Base-by-base conservation (phyloP, 1,140 invertebrate species). In the Drosophila kepulauana region DNA sequence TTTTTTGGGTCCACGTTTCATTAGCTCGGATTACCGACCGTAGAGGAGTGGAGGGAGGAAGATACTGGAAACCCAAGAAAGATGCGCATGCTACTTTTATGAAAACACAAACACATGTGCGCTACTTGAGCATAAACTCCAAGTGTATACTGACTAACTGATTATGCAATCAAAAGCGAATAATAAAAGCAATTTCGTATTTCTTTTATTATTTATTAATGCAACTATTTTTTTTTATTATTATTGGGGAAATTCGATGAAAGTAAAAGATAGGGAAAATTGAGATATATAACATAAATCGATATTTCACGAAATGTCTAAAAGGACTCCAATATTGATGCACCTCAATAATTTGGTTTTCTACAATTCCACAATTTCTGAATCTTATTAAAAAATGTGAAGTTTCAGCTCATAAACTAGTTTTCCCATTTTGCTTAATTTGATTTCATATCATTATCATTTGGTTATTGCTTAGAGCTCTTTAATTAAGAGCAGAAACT, bases 1-100 rank as follows among this genome's bases (percentile, higher is more conserved):
- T 78, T 79, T 79, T 61, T 56, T 15, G 45, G 63, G 63, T 41
- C 71, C 62, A 76, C 69, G 80, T 87, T 88, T 87, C 84, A 87
- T 88, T 87, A 87, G 84, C 73, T 61, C 33, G 72, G 74, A 70
- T 82, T 76, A 58, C 45, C n/a, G 46, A 20, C 20, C 20, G 3
- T 4, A 25, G 20, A 62, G 1, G 11, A 7, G 11, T 1, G n/a
- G 16, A 33, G 43, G 20, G 2, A 20, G 15, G 10, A 20, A 7
- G 6, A 13, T 1, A 35, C 2, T 20, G 6, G 41, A 65, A 30
- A 8, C 5, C 5, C 33, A 38, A 51, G 70, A 25, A 25, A 25
- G 45, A 58, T 58, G 59, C 45, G 59, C 59, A 51, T 51, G 41
- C 13, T 28, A 57, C 20, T 74, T 74, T 74, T 74, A 74, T 74